These are phyloP conservation scores for Pedetes capensis DNA, from an alignment of 2,113 vertebrate species.

Conservation along the genomic window DNA sequence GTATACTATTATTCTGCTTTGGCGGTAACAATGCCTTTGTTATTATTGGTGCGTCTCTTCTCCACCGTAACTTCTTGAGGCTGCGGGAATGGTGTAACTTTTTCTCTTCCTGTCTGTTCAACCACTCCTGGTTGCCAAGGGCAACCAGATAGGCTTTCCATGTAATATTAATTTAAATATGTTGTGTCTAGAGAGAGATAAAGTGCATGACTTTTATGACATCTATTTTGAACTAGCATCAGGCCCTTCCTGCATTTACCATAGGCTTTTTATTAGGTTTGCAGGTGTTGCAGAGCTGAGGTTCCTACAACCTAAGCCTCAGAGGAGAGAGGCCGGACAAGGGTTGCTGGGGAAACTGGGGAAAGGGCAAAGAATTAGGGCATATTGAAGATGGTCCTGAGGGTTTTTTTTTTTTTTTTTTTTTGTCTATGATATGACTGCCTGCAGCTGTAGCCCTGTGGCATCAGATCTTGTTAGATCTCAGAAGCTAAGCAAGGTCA, in stretches of 20 bases:
- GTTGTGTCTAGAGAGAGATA: neutral
- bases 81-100: neutral
- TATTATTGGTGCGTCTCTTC: neutral
- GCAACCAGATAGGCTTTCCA: constrained; percentile 42
- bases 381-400: neutral
- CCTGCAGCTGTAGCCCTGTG: no score
- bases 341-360: neutral
- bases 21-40: neutral
- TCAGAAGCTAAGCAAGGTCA: no score
- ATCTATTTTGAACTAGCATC: constrained; percentile 6
- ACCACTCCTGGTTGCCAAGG: constrained; percentile 33
- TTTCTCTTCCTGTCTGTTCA: neutral
- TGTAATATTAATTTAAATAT: constrained; percentile 49
- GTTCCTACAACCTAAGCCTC: neutral
- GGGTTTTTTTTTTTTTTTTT: no score
- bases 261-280: neutral
- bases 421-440: no score
- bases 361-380: neutral
- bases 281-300: neutral
- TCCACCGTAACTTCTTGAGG: constrained; percentile 23
- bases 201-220: neutral
- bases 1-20: neutral
- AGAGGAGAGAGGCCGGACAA: neutral
- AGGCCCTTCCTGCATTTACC: neutral
- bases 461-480: no score